These are phyloP conservation scores for Bradysia coprophila DNA, from an alignment of 1,140 invertebrate species.

Conservation along the genomic window DNA sequence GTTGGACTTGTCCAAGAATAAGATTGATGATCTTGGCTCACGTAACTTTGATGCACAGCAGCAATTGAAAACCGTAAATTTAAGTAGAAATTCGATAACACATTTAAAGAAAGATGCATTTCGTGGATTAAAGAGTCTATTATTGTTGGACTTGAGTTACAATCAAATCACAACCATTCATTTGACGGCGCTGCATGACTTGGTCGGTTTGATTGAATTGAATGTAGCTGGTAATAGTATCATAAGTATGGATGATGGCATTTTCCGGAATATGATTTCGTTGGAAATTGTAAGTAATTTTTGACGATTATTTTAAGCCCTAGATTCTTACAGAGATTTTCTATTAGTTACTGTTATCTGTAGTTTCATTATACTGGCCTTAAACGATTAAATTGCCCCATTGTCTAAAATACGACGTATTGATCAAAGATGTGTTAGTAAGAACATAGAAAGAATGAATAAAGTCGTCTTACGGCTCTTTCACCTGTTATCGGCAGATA, in stretches of 20 bases:
- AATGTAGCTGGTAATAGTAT: slow-evolving; percentile 59
- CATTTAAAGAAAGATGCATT: slow-evolving; percentile 53
- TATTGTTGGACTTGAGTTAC: slow-evolving; percentile 47
- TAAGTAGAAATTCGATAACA: slow-evolving; percentile 53
- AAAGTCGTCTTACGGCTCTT: too few species aligned
- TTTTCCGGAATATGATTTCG: slow-evolving; percentile 47
- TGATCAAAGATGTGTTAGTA: too few species aligned
- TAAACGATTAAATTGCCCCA: too few species aligned
- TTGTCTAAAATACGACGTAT: too few species aligned
- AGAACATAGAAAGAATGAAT: too few species aligned
- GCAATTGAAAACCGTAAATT: slow-evolving; percentile 47
- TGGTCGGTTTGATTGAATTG: slow-evolving; percentile 47
- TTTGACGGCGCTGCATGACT: slow-evolving; percentile 46
- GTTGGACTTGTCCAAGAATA: slow-evolving; percentile 65
- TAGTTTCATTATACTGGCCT: too few species aligned
- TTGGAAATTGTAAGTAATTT: too few species aligned
- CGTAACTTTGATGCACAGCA: slow-evolving; percentile 61
- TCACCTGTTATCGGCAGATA: too few species aligned
- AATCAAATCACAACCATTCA: slow-evolving; percentile 60
- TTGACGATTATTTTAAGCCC: too few species aligned
- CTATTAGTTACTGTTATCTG: too few species aligned
- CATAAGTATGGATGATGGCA: slow-evolving; percentile 43
- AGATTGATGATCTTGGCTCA: slow-evolving; percentile 52
- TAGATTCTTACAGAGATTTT: too few species aligned
- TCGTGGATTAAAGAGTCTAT: slow-evolving; percentile 46